Base-by-base conservation (phyloP, 2,113 vertebrate species). In the Nymphicus hollandicus region DNA sequence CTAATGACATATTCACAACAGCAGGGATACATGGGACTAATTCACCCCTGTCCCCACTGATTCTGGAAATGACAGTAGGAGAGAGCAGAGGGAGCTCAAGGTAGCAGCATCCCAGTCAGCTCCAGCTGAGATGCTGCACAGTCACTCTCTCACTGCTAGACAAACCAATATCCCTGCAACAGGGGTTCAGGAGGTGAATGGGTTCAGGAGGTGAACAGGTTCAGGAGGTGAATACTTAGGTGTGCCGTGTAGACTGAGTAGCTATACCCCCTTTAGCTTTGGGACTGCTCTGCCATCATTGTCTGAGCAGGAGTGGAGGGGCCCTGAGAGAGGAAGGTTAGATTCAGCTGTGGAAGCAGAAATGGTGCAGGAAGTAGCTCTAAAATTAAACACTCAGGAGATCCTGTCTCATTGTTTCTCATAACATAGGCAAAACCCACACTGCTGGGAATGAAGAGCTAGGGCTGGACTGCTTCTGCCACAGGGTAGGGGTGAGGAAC, bases 381-480 rank as follows among this genome's bases (percentile, higher is more conserved):
- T 29, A 49, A 72, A 88, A 72, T 69, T 24, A 74, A 85, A 68
- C 1, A 1, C 0, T 0, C 8, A 33, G 31, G 18, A 72, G 16
- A 55, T 35, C 11, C 24, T 28, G 2, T 17, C 25, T 65, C 44
- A 27, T 16, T 6, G 33, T 52, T 82, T 66, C 33, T 61, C 22
- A 41, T 63, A 82, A 37, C 0, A 0, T 2, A 16, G 39, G 33
- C 23, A 66, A 73, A 93, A 53, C 1, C 3, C 1, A 0, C 31
- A 6, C 15, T 16, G 17, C n/a, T 37, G 23, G 17, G 35, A 86
- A 35, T 18, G 20, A 86, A 52, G 7, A 77, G 27, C 12, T 49
- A 23, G 74, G 31, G 20, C 17, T 71, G 56, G 20, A n/a, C 28
- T 46, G 29, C 22, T 65, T 69, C 33, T 72, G 41, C 14, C 13